phyloP scores from a whole-genome alignment of 2,113 vertebrate genomes.

The Natator depressus region DNA sequence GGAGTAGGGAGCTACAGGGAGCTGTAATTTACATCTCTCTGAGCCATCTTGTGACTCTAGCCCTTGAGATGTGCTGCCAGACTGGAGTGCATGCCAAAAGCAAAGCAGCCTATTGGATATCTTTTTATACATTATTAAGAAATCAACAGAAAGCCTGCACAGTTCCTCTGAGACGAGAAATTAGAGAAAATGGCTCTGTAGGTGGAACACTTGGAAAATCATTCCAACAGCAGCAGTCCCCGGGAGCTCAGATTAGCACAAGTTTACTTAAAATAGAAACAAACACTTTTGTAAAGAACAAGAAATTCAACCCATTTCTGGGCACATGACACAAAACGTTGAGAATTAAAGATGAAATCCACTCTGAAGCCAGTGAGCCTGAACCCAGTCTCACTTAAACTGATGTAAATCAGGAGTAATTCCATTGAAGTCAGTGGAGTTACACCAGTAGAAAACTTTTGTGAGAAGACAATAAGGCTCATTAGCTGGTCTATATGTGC shows the following conservation, averaged over 20 bases:
- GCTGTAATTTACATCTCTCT: not conserved
- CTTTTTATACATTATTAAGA: not conserved
- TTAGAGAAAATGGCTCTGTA: not conserved
- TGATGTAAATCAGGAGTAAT: not conserved
- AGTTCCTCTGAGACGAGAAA: not conserved
- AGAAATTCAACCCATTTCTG: not conserved
- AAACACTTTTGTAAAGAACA: not conserved
- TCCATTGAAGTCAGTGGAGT: not conserved
- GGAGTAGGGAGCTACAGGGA: not conserved
- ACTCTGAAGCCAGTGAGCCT: fast-evolving
- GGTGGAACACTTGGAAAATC: not conserved
- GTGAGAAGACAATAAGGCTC: not conserved
- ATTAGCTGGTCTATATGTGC: not conserved
- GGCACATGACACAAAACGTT: not conserved
- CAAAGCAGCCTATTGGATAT: not conserved
- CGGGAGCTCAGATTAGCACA: not conserved
- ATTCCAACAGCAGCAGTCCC: not conserved
- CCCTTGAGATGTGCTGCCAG: not conserved
- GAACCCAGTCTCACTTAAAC: not conserved
- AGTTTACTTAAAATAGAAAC: not conserved
- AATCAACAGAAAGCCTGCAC: not conserved
- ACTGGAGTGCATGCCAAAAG: not conserved
- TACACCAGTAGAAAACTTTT: not conserved
- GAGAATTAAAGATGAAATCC: not conserved
- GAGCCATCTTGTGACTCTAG: not conserved